Evolutionary conservation across 2,113 vertebrate species (phyloP).

Genomic region (mouse (Mus musculus)): GRCm39 chr19:21918501-21919000

Average conservation of each 20-base stretch:
- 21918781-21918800: not conserved
- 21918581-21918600: not conserved
- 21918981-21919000: not conserved
- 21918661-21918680: not conserved
- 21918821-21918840: not conserved
- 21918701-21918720: not conserved
- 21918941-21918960: not conserved
- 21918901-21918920: not conserved
- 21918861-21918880: not conserved
- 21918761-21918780: not conserved
- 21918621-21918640: not conserved
- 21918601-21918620: not conserved
- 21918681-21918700: conserved; percentile 43
- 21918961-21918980: not conserved
- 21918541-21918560: not conserved
- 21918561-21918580: not conserved
- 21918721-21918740: not conserved
- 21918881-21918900: not conserved
- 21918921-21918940: not conserved
- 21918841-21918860: not conserved
- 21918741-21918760: conserved; percentile 3
- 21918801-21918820: not conserved
- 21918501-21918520: not conserved
- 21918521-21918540: not conserved
- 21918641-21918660: not conserved